phyloP scores from a whole-genome alignment of 2,113 vertebrate species.

The Charina bottae region DNA sequence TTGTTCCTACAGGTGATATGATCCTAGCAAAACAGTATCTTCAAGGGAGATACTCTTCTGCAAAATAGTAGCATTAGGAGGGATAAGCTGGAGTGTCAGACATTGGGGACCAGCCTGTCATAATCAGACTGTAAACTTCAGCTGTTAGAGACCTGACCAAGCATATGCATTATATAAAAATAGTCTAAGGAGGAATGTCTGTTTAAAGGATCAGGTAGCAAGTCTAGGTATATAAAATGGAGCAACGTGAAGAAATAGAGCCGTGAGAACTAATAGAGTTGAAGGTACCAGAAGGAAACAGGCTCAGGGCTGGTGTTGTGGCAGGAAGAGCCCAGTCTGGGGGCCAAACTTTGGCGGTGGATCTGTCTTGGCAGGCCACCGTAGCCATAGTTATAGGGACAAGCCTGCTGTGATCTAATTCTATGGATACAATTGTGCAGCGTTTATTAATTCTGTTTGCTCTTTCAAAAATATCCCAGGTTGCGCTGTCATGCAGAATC shows the following conservation, averaged over 20 bases:
- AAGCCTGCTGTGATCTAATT: not conserved
- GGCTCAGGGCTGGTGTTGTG: not conserved
- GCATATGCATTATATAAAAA: not conserved
- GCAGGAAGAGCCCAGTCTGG: not conserved
- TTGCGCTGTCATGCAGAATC: not conserved
- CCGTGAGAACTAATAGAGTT: not conserved
- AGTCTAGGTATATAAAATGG: not conserved
- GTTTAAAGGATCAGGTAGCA: not conserved
- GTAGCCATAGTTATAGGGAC: not conserved
- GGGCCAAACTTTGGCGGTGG: not conserved
- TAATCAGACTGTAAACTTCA: not conserved
- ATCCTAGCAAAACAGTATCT: not conserved
- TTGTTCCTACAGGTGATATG: not conserved
- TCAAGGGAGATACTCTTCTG: not conserved
- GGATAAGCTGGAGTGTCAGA: not conserved
- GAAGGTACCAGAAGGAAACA: not conserved
- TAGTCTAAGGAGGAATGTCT: not conserved
- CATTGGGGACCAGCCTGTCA: not conserved
- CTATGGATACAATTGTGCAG: not conserved
- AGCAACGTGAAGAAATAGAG: not conserved
- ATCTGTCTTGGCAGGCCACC: not conserved
- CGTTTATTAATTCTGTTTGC: not conserved
- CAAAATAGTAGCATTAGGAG: not conserved
- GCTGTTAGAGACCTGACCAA: not conserved
- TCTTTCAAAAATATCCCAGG: accelerated